Evolutionary conservation across 2,888 invertebrate species (phyloP), one percentile per base, ranked within the genome.

Genomic region (Iphiclides podalirius): DNA sequence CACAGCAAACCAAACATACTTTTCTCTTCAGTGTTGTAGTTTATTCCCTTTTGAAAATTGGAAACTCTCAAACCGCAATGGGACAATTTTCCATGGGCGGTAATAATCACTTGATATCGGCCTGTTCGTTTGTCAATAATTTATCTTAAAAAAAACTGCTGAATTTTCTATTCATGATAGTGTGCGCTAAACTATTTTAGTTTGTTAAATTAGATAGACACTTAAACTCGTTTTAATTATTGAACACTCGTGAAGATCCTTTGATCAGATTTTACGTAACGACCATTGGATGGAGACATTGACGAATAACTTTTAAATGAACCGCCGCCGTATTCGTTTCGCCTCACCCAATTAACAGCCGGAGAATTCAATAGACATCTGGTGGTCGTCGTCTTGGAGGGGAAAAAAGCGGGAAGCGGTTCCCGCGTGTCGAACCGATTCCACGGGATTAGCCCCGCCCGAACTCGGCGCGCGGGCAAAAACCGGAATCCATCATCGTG

Each of bases 351-450:
- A 87, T 87, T 87, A 86, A 72, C 73, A 63, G 61, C 57, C 60
- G 26, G 63, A 61, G 66, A 62, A 70, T 63, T 60, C 67, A 74
- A 79, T 79, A 78, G 75, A 80, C 86, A 87, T 85, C 77, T 87
- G 86, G 31, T 11, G n/a, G 76, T 67, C 67, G 72, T 65, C 53
- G 46, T 53, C 58, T 59, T 54, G 61, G 33, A 14, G 17, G 35
- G 7, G 68, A 79, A 84, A 87, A 86, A 86, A 86, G 73, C 76
- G 57, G 81, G 79, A 75, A 78, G 73, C 79, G 80, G 78, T 81
- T 72, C 79, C 50, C 79, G 70, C 59, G 79, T 85, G 87, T 84
- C 86, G 79, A 79, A 79, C 73, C 85, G 83, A 86, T 80, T 77
- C 83, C 67, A 63, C 60, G 70, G 79, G 79, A 79, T 85, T 79